These are phyloP conservation scores for Smithornis capensis DNA, from an alignment of 2,113 vertebrate genomes.

Conservation along the genomic window DNA sequence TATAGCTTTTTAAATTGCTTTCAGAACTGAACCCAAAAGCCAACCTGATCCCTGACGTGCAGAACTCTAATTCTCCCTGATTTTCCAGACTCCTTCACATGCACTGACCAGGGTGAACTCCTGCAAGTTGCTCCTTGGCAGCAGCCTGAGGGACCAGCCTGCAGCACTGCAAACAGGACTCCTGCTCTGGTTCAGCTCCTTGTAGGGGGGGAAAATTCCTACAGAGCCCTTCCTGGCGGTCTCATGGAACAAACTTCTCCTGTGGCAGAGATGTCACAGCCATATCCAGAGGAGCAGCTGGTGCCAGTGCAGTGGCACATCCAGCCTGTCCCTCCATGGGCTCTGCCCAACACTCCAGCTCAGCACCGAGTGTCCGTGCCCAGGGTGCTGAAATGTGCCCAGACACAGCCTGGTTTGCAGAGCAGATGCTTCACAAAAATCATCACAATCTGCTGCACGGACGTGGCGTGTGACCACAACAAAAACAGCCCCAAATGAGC, in stretches of 20 bases:
- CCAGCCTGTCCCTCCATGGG: background rate
- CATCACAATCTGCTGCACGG: constrained; percentile 14
- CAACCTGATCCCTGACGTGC: background rate
- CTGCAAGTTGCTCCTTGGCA: background rate
- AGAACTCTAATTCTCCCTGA: constrained; percentile 41
- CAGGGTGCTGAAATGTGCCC: background rate
- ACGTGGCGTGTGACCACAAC: background rate
- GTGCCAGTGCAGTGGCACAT: background rate
- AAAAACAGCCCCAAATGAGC: background rate
- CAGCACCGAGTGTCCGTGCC: background rate
- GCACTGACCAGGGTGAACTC: background rate
- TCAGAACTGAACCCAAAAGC: constrained; percentile 48
- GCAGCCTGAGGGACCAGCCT: background rate
- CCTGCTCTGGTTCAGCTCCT: background rate
- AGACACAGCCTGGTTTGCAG: constrained; percentile 15
- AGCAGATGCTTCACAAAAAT: constrained; percentile 62
- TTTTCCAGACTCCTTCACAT: constrained; percentile 13
- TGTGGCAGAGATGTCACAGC: background rate
- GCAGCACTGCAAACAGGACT: accelerated
- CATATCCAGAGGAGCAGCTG: accelerated
- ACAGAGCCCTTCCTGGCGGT: background rate
- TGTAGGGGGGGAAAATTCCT: background rate
- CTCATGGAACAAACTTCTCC: background rate
- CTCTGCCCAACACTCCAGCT: background rate
- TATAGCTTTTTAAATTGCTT: constrained; percentile 37